Evolutionary conservation across 2,797 vertebrate species (phyloP).

Genomic region (Cossypha polioptera): DNA sequence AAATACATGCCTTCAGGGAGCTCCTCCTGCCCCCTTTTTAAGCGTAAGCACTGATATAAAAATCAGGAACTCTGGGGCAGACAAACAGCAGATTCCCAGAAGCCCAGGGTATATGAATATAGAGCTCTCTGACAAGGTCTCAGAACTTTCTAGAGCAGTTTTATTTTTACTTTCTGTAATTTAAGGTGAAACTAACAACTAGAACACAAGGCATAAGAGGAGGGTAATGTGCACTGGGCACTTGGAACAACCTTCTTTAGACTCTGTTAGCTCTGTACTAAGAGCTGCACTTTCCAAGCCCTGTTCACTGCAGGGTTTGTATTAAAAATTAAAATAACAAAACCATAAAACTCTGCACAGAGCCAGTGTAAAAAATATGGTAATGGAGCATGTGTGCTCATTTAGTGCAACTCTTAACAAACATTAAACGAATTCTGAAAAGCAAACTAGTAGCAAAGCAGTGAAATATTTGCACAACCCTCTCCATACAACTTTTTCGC

Average conservation of each 20-base stretch:
- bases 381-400: neutral
- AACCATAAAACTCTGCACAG: neutral
- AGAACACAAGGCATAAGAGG: neutral
- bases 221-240: neutral
- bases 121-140: conserved; percentile 21
- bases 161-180: neutral
- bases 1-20: neutral
- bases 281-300: neutral
- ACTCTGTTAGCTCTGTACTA: neutral
- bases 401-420: neutral
- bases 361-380: neutral
- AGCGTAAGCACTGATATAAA: neutral
- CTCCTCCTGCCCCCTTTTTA: neutral
- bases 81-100: conserved; percentile 31
- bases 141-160: neutral
- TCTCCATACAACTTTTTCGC: neutral
- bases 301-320: neutral
- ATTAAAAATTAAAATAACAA: neutral
- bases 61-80: neutral
- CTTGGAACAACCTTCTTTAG: neutral
- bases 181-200: conserved; percentile 21
- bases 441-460: neutral
- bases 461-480: fast-evolving
- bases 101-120: neutral
- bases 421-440: neutral